Percentiles rank a stretch among this genome's conserved stretches.
Evolutionary conservation across 2,797 vertebrate species (phyloP).

Genomic region (Lycodopsis pacificus): DNA sequence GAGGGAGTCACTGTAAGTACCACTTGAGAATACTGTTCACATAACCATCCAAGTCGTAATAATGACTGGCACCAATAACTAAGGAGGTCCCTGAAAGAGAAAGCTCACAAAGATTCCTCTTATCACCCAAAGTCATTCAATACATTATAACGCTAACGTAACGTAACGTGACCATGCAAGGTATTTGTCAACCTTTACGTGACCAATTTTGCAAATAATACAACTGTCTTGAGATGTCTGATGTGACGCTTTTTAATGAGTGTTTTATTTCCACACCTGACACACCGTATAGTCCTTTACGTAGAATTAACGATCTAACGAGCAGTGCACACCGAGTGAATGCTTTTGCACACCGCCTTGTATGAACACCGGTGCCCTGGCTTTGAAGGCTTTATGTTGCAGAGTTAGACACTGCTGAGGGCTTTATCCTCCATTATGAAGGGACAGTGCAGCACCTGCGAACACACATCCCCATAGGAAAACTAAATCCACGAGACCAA

Average conservation of each 20-base stretch:
- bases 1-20: background rate
- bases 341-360: slow-evolving; percentile 10
- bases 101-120: background rate
- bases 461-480: slow-evolving; percentile 69
- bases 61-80: background rate
- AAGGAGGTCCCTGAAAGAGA: background rate
- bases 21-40: background rate
- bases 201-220: background rate
- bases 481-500: slow-evolving; percentile 69
- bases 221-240: background rate
- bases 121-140: too few species aligned
- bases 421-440: slow-evolving; percentile 73
- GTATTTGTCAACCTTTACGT: background rate
- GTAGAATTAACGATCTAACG: background rate
- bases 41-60: background rate
- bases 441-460: slow-evolving; percentile 68
- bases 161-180: background rate
- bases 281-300: background rate
- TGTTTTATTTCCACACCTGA: background rate
- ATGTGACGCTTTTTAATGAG: background rate
- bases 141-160: background rate
- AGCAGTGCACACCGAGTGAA: background rate
- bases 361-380: slow-evolving; percentile 17
- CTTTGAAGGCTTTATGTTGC: slow-evolving; percentile 48
- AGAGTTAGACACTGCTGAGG: slow-evolving; percentile 45